These are phyloP conservation scores for Strongylocentrotus purpuratus DNA, from an alignment of 35 echinoderm and acorn worm genomes.

Conservation along the genomic window DNA sequence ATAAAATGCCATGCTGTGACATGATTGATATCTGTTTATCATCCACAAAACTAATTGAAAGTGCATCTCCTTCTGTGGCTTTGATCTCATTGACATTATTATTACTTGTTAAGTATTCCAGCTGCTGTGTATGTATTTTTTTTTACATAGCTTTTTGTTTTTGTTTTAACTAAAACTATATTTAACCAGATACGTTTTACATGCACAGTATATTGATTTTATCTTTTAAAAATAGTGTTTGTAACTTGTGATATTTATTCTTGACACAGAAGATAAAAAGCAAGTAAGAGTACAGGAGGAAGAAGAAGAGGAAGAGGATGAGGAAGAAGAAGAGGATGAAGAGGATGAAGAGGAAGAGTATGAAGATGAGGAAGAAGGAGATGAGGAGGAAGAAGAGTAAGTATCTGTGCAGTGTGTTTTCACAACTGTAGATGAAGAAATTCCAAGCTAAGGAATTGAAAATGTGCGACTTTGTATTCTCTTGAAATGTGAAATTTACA, in stretches of 20 bases:
- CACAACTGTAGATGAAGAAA: neutral
- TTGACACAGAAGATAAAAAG: constrained; percentile 31
- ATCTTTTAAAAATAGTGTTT: neutral
- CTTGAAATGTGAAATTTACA: neutral
- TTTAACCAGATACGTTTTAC: too few relatives aligned
- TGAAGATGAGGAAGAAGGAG: neutral
- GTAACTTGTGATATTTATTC: neutral
- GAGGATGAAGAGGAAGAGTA: constrained; percentile 20
- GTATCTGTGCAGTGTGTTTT: neutral
- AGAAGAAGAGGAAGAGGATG: constrained; percentile 22
- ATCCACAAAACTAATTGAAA: too few relatives aligned
- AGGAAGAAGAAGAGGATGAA: constrained; percentile 19
- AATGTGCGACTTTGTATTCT: neutral
- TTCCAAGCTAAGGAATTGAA: neutral
- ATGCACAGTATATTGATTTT: neutral
- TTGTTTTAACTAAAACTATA: too few relatives aligned
- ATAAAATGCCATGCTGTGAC: too few relatives aligned
- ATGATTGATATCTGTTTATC: too few relatives aligned
- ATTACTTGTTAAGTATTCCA: too few relatives aligned
- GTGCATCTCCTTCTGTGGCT: too few relatives aligned
- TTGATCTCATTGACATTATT: too few relatives aligned
- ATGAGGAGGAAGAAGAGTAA: constrained; percentile 44
- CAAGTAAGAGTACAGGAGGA: constrained; percentile 44
- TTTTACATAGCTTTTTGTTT: too few relatives aligned
- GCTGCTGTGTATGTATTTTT: too few relatives aligned